phyloP scores from a whole-genome alignment of 1,140 invertebrate genomes.

The Colletes latitarsis region DNA sequence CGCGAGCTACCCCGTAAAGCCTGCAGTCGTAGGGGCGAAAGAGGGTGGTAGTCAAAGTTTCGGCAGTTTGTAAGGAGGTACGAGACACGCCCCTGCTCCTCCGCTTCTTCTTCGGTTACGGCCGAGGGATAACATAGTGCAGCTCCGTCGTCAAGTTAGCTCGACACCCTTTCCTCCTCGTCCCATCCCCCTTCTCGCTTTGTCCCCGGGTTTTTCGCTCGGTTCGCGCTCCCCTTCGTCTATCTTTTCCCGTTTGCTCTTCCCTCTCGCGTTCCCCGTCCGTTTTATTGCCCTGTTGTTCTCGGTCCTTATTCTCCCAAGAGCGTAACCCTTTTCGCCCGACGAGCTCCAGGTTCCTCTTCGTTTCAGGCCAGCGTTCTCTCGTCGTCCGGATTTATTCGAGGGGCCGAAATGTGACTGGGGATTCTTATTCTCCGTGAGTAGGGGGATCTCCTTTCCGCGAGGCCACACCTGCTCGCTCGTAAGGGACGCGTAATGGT shows the following conservation, averaged over 20 bases:
- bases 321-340: slow-evolving; percentile 37
- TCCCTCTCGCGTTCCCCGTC: not conserved
- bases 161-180: slow-evolving; percentile 39
- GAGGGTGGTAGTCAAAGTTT: slow-evolving; percentile 65
- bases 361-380: slow-evolving; percentile 6
- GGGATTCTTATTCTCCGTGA: slow-evolving; percentile 39
- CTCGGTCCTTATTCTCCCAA: slow-evolving; percentile 45
- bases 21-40: not conserved
- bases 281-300: slow-evolving; percentile 68
- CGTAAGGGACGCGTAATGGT: slow-evolving; percentile 40
- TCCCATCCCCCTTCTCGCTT: not conserved
- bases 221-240: slow-evolving; percentile 4
- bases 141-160: slow-evolving; percentile 65
- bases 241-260: slow-evolving; percentile 13
- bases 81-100: slow-evolving; percentile 52
- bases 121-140: slow-evolving; percentile 71
- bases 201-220: slow-evolving; percentile 18
- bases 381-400: slow-evolving; percentile 36
- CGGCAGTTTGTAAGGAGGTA: slow-evolving; percentile 69
- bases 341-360: slow-evolving; percentile 6
- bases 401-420: slow-evolving; percentile 19
- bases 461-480: slow-evolving; percentile 54
- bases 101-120: slow-evolving; percentile 70
- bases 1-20: slow-evolving; percentile 49
- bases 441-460: slow-evolving; percentile 5